Base-by-base conservation (phyloP, 2,888 invertebrate species). In the Oconnorella tubifera region DNA sequence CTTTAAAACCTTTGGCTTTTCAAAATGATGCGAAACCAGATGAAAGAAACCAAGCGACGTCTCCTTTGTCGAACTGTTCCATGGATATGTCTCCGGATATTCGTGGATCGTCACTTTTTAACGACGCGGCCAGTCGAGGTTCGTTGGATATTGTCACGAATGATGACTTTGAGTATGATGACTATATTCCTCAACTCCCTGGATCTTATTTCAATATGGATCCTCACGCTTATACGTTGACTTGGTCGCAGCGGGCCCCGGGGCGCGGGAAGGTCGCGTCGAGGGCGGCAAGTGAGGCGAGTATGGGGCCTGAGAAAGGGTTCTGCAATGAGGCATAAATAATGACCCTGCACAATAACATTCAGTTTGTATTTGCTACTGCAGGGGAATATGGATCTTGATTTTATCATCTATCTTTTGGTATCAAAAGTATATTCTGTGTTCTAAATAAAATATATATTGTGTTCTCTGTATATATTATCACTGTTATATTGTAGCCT, bases 151-250 rank as follows among this genome's bases (percentile, higher is more conserved):
- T 64, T 33, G 57, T 59, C 28, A 57, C 65, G 25, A 59, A 63
- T 19, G 62, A 65, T 25, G 72, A 69, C 33, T 72, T 69, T 51
- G 72, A 72, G 57, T 72, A 72, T 59, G 72, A 72, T 50, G 72
- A 72, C 62, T 72, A 72, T 61, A 58, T 72, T 2, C 65, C 69
- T 4, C 60, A 69, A 1, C 33, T 72, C 48, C 72, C 72, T 6
- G 72, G 70, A 3, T 68, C 70, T 19, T 68, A 65, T 58, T 72
- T 72, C 64, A 68, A 63, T 49, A 72, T 72, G 72, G 70, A 72
- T 60, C 72, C 70, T 1, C 59, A 65, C 27, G 71, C 71, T n/a
- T 72, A 72, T 62, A 72, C 72, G 25, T 65, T 72, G 51, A 72
- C 72, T 23, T 72, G 72, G 72, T 66, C 67, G 0, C 64, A 69